Evolutionary conservation across 2,888 invertebrate genomes (phyloP).

Genomic region (Aricia artaxerxes): DNA sequence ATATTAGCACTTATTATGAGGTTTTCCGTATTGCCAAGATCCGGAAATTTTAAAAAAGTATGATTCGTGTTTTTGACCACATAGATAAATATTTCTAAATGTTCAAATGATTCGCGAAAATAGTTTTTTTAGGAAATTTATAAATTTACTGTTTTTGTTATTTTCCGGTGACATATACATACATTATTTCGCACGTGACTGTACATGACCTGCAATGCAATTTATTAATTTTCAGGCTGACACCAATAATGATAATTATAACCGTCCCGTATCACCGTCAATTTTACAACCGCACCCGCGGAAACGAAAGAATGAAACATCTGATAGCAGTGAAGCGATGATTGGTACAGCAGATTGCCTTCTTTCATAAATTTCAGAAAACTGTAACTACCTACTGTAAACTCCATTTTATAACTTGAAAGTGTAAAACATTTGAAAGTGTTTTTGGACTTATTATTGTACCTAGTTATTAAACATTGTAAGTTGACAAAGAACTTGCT

Average conservation of each 20-base stretch:
- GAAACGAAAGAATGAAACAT: neutral
- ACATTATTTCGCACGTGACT: neutral
- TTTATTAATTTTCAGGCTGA: neutral
- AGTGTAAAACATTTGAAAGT: conserved; percentile 1
- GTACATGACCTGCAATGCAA: neutral
- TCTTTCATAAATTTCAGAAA: neutral
- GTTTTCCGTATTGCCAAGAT: too few species aligned
- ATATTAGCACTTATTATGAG: too few species aligned
- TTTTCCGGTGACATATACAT: neutral
- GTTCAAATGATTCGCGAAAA: too few species aligned
- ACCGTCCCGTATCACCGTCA: neutral
- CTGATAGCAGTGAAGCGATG: neutral
- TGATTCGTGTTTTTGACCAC: too few species aligned
- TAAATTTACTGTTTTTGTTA: neutral
- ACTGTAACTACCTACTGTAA: neutral
- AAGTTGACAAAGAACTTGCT: neutral
- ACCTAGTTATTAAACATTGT: neutral
- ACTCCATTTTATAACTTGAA: neutral
- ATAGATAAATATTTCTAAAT: too few species aligned
- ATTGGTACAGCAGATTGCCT: neutral
- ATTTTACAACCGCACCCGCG: neutral
- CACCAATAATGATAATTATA: too few species aligned
- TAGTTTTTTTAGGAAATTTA: too few species aligned
- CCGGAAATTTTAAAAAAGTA: too few species aligned
- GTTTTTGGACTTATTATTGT: neutral